phyloP scores from a whole-genome alignment of 2,888 invertebrate genomes.

The Pyrrhia umbra region DNA sequence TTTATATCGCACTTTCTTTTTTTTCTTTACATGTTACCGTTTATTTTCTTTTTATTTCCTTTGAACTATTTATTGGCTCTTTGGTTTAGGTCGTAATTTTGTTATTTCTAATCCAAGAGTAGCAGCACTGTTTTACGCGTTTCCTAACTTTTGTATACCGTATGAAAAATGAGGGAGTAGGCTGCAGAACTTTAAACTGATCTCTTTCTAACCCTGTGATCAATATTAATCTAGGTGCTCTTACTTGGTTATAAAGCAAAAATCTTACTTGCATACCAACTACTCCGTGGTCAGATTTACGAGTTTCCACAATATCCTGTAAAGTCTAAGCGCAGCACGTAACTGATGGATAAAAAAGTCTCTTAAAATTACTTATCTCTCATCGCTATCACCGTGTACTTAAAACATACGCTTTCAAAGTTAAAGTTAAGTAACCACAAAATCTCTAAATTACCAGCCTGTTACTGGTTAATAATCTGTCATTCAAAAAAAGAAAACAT shows the following conservation, averaged over 20 bases:
- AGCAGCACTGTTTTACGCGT: neutral
- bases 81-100: slow-evolving; percentile 5
- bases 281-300: slow-evolving; percentile 9
- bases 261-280: neutral
- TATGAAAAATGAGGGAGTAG: too few relatives aligned
- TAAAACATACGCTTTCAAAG: neutral
- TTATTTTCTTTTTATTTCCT: slow-evolving; percentile 55
- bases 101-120: slow-evolving; percentile 15
- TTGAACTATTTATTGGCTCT: slow-evolving; percentile 53
- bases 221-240: neutral
- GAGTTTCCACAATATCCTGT: slow-evolving; percentile 23
- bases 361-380: neutral
- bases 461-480: slow-evolving; percentile 32
- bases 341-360: neutral
- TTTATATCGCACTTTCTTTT: slow-evolving; percentile 65
- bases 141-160: neutral
- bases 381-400: neutral
- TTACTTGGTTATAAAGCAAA: neutral
- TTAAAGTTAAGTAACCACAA: too few relatives aligned
- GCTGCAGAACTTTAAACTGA: neutral
- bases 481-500: slow-evolving; percentile 29
- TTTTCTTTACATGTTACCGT: slow-evolving; percentile 48
- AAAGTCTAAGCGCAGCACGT: slow-evolving; percentile 18
- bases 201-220: neutral
- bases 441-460: slow-evolving; percentile 21